phyloP scores from a whole-genome alignment of 1,140 invertebrate genomes.

The Euwallacea similis region DNA sequence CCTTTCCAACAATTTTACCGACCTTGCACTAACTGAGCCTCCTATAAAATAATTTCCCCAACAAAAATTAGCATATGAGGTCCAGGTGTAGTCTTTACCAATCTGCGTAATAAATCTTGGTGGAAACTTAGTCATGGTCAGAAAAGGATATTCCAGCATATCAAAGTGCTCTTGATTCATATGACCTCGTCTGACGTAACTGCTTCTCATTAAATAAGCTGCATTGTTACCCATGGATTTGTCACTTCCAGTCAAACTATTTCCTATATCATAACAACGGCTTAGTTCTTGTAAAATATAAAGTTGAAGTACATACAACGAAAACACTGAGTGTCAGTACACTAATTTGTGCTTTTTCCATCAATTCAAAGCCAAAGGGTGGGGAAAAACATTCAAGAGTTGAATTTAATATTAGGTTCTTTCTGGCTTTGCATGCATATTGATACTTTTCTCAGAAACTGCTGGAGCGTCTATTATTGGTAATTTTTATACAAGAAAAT shows the following conservation, averaged over 20 bases:
- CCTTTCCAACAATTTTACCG: conserved; percentile 84
- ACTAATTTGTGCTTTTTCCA: too few species aligned
- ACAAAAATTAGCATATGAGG: not conserved
- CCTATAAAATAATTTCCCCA: conserved; percentile 54
- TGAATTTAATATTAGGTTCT: too few species aligned
- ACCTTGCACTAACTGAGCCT: conserved; percentile 82
- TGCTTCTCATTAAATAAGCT: conserved; percentile 45
- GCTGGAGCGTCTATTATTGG: too few species aligned
- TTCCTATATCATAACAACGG: conserved; percentile 56
- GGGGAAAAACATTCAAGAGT: too few species aligned
- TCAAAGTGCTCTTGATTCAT: conserved; percentile 58
- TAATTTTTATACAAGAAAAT: too few species aligned
- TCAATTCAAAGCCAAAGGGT: not conserved
- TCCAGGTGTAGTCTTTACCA: conserved; percentile 60
- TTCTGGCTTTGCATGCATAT: too few species aligned
- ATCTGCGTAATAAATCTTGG: conserved; percentile 85
- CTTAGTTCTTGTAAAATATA: too few species aligned
- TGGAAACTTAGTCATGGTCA: conserved; percentile 90
- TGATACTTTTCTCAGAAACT: too few species aligned
- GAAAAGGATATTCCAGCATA: conserved; percentile 92
- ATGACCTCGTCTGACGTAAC: conserved; percentile 42
- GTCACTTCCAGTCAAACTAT: conserved; percentile 68
- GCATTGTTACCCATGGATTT: conserved; percentile 50
- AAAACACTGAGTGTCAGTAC: too few species aligned
- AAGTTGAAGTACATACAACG: too few species aligned